A percentile compares a stretch with the other conserved stretches of the same genome.
Conservation (phyloP, 2,113 vertebrate species). For the Felis catus region F.catus_Fca126_mat1.0 CM031420.1:39092501-39093000, state of each 20-base stretch:
- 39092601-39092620: background rate
- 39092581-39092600: background rate
- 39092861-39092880: background rate
- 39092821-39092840: background rate
- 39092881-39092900: background rate
- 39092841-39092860: background rate
- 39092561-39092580: background rate
- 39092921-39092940: background rate
- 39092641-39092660: background rate
- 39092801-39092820: background rate
- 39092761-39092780: conserved; percentile 3
- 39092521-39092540: background rate
- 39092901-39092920: background rate
- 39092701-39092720: background rate
- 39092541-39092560: background rate
- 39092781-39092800: background rate
- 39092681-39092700: background rate
- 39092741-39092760: background rate
- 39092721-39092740: background rate
- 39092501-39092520: background rate
- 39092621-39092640: background rate
- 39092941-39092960: background rate
- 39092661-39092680: background rate
- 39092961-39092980: background rate
- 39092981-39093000: background rate